Percentiles rank a stretch among this genome's conserved stretches.
phyloP scores from a whole-genome alignment of 64 coral and sea anemone genomes.

The Actinia equina region DNA sequence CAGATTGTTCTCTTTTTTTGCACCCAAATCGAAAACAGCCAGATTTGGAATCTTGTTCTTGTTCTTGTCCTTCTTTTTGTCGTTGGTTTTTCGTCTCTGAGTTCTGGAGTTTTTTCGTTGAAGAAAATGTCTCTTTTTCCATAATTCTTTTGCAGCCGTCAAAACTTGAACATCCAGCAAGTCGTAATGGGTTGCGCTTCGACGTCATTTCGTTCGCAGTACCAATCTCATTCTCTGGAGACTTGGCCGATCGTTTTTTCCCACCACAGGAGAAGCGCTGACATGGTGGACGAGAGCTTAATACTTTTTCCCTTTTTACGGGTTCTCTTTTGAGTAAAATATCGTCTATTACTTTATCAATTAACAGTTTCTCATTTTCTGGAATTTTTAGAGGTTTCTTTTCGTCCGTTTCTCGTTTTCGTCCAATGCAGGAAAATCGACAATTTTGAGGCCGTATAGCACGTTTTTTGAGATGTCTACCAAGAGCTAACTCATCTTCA shows the following conservation, averaged over 20 bases:
- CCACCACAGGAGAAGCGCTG: neutral
- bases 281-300: neutral
- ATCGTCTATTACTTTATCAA: neutral
- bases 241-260: neutral
- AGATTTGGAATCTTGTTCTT: neutral
- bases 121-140: neutral
- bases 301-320: neutral
- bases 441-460: neutral
- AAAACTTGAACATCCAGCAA: neutral
- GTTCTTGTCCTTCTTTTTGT: too few species aligned
- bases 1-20: neutral
- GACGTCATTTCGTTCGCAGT: neutral
- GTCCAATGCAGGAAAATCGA: neutral
- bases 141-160: neutral
- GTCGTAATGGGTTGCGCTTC: neutral
- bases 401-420: neutral
- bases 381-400: neutral
- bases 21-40: neutral
- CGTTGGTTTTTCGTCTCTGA: neutral
- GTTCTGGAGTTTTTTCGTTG: neutral
- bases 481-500: neutral
- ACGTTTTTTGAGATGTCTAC: neutral
- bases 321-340: neutral
- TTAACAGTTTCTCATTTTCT: neutral
- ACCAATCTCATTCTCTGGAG: neutral